Percentiles rank a stretch among this genome's conserved stretches.
These are phyloP conservation scores for Siniperca obscura DNA, from an alignment of 2,797 vertebrate genomes.

Conservation along the genomic window DNA sequence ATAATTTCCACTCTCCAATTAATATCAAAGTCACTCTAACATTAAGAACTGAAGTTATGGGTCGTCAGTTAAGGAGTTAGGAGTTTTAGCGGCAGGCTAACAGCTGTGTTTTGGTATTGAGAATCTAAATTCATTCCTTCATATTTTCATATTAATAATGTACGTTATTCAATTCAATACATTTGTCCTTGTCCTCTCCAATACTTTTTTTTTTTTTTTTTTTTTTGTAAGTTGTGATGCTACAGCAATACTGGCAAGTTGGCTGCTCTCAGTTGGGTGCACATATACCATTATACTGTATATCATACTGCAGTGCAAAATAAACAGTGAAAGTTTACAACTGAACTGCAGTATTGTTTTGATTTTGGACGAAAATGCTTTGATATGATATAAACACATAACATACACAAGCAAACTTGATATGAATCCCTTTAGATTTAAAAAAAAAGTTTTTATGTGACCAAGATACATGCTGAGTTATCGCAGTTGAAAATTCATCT, in stretches of 20 bases:
- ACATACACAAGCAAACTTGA: background rate
- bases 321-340: slow-evolving; percentile 1
- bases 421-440: too few species aligned
- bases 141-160: background rate
- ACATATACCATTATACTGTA: background rate
- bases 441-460: too few species aligned
- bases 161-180: background rate
- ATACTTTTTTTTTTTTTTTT: background rate
- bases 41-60: background rate
- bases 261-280: background rate
- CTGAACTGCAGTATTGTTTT: background rate
- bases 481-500: too few species aligned
- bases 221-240: background rate
- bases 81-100: background rate
- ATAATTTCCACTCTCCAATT: background rate
- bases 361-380: background rate
- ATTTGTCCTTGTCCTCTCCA: background rate
- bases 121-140: background rate
- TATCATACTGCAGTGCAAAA: background rate
- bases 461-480: too few species aligned
- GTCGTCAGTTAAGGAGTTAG: background rate
- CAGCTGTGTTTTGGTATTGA: background rate
- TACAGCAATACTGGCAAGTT: background rate
- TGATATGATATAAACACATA: background rate
- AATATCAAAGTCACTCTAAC: background rate